phyloP scores from a whole-genome alignment of 2,113 vertebrate genomes.

The Hippocampus mohnikei region DNA sequence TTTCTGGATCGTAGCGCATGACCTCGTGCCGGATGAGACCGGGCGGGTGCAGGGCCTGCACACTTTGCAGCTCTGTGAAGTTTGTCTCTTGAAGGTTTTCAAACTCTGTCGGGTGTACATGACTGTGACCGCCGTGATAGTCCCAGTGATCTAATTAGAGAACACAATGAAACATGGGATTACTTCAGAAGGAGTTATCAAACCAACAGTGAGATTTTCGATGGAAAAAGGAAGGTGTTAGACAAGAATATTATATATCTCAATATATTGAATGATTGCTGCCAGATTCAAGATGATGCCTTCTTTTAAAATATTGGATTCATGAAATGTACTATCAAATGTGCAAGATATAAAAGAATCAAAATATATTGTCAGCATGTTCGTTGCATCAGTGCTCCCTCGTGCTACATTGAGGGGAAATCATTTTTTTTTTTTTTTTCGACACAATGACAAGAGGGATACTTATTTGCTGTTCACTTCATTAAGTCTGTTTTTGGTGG shows the following conservation, averaged over 20 bases:
- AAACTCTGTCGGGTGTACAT: constrained; percentile 83
- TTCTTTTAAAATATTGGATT: not conserved
- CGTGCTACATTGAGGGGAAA: not conserved
- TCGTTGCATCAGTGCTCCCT: not conserved
- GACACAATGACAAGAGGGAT: not conserved
- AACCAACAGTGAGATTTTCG: not conserved
- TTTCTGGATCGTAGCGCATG: constrained; percentile 83
- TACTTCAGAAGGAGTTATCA: not conserved
- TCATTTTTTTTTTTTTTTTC: too few relatives aligned
- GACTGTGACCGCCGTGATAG: constrained; percentile 76
- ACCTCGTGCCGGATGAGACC: constrained; percentile 67
- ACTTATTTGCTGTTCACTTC: not conserved
- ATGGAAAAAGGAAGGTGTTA: not conserved
- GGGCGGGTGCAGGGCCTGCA: constrained; percentile 84
- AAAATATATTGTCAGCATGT: not conserved
- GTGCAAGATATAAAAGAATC: not conserved
- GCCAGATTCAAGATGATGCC: not conserved
- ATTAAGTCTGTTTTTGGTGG: constrained; percentile 42
- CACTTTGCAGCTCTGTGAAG: constrained; percentile 95
- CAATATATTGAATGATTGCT: not conserved
- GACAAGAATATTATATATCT: not conserved
- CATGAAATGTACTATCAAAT: not conserved
- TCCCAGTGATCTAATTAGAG: constrained; percentile 88
- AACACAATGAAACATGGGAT: not conserved
- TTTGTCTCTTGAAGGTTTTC: constrained; percentile 87